Conservation (phyloP, 1,140 invertebrate genomes). For the Aphaenogaster ashmeadi region DNA sequence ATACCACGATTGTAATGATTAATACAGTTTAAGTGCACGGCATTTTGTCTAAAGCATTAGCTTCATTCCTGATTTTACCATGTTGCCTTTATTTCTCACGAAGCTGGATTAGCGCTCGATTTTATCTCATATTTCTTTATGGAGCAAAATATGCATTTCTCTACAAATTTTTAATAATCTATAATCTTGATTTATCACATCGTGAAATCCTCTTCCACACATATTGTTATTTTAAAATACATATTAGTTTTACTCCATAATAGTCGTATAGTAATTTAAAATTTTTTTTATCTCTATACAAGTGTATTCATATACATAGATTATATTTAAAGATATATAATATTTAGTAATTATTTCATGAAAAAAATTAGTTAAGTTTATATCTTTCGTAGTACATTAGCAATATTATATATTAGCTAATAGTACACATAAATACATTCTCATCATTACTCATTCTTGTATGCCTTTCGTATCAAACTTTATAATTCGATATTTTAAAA, state of each 20-base stretch:
- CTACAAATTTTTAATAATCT: conserved; percentile 9
- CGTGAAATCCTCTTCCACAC: background rate
- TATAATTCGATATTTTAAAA: background rate
- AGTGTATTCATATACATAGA: background rate
- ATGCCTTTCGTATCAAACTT: background rate
- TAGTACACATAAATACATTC: no score
- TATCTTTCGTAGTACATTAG: background rate
- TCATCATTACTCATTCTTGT: no score
- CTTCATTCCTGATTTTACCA: background rate
- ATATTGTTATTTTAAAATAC: background rate
- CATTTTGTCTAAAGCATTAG: background rate
- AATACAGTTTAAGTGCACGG: background rate
- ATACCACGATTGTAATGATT: background rate
- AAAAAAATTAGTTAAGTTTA: background rate
- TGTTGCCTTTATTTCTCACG: background rate
- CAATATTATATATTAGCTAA: no score
- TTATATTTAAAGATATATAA: background rate
- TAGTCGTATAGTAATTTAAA: background rate
- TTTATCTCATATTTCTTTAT: background rate
- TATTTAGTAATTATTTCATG: background rate
- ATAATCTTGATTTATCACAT: background rate
- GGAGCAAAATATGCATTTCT: background rate
- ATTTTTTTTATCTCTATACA: background rate
- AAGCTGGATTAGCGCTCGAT: background rate
- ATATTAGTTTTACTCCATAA: background rate